Base-by-base conservation (phyloP, 2,888 invertebrate species). In the Phragmatobia fuliginosa region DNA sequence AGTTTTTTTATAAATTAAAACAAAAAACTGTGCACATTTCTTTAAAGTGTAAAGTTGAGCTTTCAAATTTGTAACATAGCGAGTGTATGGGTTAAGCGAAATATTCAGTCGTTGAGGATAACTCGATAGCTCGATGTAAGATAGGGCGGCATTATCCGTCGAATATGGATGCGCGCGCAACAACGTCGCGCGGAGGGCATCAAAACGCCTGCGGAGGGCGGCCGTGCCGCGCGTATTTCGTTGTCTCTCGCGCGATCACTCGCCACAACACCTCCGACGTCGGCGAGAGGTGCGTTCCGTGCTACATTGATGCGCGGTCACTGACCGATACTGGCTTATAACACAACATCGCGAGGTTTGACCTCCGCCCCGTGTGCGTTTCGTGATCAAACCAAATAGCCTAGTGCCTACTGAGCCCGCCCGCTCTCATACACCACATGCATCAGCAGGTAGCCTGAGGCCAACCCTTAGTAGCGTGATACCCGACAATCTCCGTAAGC, bases 141-240 rank as follows among this genome's bases (percentile, higher is more conserved):
- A 91, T 90, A 92, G 94, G 94, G 91, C 94, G 89, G 93, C 94
- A 92, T 94, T 94, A 94, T 91, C 91, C 88, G 80, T 83, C 84
- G 82, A 87, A 85, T 84, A 74, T 80, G 82, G 83, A 80, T 94
- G 95, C 94, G 95, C 95, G 95, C 94, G 94, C 94, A 93, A 84
- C 81, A 85, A 92, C 91, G 92, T 91, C 91, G 91, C 86, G 93
- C 91, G 91, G 93, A 93, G 94, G 92, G 93, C 90, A 87, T 92
- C 94, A 95, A 92, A 94, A 90, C 92, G 94, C 91, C 90, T 91
- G 90, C 92, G 92, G 93, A 92, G 92, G 92, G 94, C 94, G 92
- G 80, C 83, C 92, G 88, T 88, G 86, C 86, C 92, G 93, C 93
- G 92, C 94, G 94, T 87, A 91, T 92, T 85, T 79, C 82, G 87